Base-by-base conservation (phyloP, 2,888 invertebrate genomes). In the Meiosimyza decipiens region DNA sequence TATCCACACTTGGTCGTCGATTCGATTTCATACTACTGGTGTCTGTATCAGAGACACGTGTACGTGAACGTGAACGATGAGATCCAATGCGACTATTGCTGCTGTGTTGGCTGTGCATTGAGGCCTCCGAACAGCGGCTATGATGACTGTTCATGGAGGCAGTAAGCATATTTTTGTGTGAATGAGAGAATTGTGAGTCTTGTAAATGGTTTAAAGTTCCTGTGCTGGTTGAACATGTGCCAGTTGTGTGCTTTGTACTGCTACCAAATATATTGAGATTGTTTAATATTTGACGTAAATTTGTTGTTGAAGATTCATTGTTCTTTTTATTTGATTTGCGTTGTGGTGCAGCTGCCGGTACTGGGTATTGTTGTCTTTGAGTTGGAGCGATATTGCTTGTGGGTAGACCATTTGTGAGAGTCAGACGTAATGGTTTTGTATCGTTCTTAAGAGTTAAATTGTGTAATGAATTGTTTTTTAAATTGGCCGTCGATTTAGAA, bases 1-100 rank as follows among this genome's bases (percentile, higher is more conserved):
- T 95, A 85, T 95, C 95, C 57, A 95, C 92, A 84, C 95, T 95
- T 72, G 95, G 95, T 15, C 95, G 89, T 6, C 95, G 89, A 60
- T 92, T 92, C 68, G 93, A 93, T 80, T 93, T 92, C 65, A 93
- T 91, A 83, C 94, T 93, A 81, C 92, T 91, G 72, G 85, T 85
- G 64, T 87, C 87, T 6, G 87, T 86, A 54, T 92, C 87, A 6
- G 87, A 87, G 33, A 82, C 81, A n/a, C 87, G 84, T 71, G 87
- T 86, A 15, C 87, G 80, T 3, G 87, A 87, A 28, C 87, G 82
- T 3, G 87, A 87, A 54, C 87, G 83, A 77, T 87, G 82, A 16
- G 86, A 86, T 9, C 86, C 84, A 65, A 85, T 70, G 5, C 86
- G 84, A 70, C 82, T 82, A 9, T 9, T 9, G 18, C 40, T 62